These are phyloP conservation scores for Pseudomugil tenellus DNA, from an alignment of 2,797 vertebrate genomes.

Conservation along the genomic window DNA sequence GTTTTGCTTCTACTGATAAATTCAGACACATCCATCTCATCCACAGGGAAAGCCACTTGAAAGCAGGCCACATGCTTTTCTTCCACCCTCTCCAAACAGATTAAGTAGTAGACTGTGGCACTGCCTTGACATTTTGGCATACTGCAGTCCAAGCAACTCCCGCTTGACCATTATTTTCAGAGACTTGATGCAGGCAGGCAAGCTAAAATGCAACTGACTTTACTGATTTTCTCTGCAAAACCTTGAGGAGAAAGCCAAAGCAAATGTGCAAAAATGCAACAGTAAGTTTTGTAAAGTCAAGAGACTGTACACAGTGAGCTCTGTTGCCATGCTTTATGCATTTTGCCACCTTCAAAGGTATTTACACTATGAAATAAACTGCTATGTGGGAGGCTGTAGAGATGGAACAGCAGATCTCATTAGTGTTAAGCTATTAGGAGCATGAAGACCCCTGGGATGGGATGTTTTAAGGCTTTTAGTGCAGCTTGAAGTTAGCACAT, in stretches of 20 bases:
- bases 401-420: slow-evolving; percentile 71
- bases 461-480: slow-evolving; percentile 57
- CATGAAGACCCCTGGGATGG: slow-evolving; percentile 58
- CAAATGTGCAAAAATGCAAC: slow-evolving; percentile 55
- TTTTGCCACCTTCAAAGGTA: slow-evolving; percentile 66
- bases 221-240: slow-evolving; percentile 48
- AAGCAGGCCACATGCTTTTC: slow-evolving; percentile 57
- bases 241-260: slow-evolving; percentile 47
- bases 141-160: slow-evolving; percentile 65
- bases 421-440: slow-evolving; percentile 77
- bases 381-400: slow-evolving; percentile 60
- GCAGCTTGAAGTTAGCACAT: slow-evolving; percentile 63
- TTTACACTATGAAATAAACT: slow-evolving; percentile 71
- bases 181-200: slow-evolving; percentile 57
- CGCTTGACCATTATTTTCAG: slow-evolving; percentile 70
- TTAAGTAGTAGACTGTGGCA: slow-evolving; percentile 61
- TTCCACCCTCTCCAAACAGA: slow-evolving; percentile 61
- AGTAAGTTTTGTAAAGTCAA: slow-evolving; percentile 32
- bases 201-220: slow-evolving; percentile 39
- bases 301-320: slow-evolving; percentile 37
- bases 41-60: slow-evolving; percentile 56
- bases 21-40: slow-evolving; percentile 52
- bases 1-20: slow-evolving; percentile 62
- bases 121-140: slow-evolving; percentile 62
- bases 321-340: slow-evolving; percentile 30